Conservation (phyloP, 2,888 invertebrate genomes). For the Drosophila quinaria region DNA sequence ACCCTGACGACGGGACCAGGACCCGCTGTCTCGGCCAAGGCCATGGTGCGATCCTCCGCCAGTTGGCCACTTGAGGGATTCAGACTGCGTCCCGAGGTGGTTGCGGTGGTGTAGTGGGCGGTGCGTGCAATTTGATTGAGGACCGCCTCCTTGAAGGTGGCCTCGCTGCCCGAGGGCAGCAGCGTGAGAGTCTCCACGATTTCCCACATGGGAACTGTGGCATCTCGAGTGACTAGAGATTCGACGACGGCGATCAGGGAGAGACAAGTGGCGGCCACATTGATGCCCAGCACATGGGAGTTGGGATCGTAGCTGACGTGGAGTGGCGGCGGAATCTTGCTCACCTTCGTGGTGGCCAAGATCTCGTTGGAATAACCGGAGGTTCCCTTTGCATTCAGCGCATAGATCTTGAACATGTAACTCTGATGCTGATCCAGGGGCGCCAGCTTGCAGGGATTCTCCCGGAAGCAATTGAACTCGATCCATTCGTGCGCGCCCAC, state of each 20-base stretch:
- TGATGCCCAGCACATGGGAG: constrained; percentile 91
- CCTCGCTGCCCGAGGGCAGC: constrained; percentile 89
- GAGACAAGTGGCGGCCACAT: constrained; percentile 92
- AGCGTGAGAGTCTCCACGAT: constrained; percentile 91
- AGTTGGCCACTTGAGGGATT: constrained; percentile 83
- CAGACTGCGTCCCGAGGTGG: constrained; percentile 39
- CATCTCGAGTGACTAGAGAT: constrained; percentile 88
- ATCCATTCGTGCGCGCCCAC: constrained; percentile 88
- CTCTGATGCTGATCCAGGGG: constrained; percentile 94
- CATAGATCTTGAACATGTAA: constrained; percentile 95
- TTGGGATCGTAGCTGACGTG: constrained; percentile 94
- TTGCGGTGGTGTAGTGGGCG: constrained; percentile 73
- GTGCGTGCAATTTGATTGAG: constrained; percentile 87
- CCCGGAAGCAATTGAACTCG: constrained; percentile 93
- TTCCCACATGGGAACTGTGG: constrained; percentile 88
- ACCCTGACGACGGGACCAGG: constrained; percentile 89
- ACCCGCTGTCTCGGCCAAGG: constrained; percentile 87
- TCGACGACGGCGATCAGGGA: constrained; percentile 92
- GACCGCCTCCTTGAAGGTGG: constrained; percentile 90
- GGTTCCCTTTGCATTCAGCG: constrained; percentile 94
- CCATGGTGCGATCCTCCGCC: constrained; percentile 87
- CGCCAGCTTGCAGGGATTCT: constrained; percentile 95
- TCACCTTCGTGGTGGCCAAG: constrained; percentile 92
- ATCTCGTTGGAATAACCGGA: constrained; percentile 95
- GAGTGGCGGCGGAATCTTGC: constrained; percentile 92